Base-by-base conservation (phyloP, 1,140 invertebrate species). In the Lepidurus couesii region DNA sequence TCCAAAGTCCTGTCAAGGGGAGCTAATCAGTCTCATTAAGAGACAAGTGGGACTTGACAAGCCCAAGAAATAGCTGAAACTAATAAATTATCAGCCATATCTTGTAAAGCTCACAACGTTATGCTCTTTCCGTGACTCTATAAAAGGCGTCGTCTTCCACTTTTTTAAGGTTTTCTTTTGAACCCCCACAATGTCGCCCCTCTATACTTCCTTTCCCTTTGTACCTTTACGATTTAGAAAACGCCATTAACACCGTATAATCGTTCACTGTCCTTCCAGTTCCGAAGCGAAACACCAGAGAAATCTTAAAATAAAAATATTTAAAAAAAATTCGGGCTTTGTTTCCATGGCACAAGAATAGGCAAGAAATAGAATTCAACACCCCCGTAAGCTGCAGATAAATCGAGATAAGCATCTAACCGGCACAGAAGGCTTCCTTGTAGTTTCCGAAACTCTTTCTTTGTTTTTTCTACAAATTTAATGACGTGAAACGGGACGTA, bases 11-110 rank as follows among this genome's bases (percentile, higher is more conserved):
- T 65, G 53, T 65, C 53, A 65, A 65, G 53, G 53, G 53, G 53
- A 65, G 13, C 53, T 65, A 65, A 65, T 65, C 53, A 65, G 53
- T 65, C 53, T 65, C 53, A 65, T 65, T 65, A 65, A 34, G 13
- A 65, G 53, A 65, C 53, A 65, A 65, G n/a, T 65, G 53, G n/a
- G 53, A 21, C 53, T 65, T 21, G 53, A 16, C 53, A 65, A 65
- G 53, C 16, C 21, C 21, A 65, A 65, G n/a, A 21, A 65, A 16
- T 34, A 24, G 24, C 11, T 13, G 13, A 7, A 24, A 34, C 42
- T 75, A 24, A 24, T 13, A 75, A 75, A 75, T 34, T 75, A 6
- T 73, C 4, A n/a, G 24, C 5, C 11, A 7, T 11, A 75, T 16
- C 26, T 75, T 24, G 11, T 34, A 24, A 34, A 75, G 11, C 7